Percentiles rank a stretch among this genome's conserved stretches.
Conservation (phyloP, 1,140 invertebrate genomes). For the Parasteatoda tepidariorum region DNA sequence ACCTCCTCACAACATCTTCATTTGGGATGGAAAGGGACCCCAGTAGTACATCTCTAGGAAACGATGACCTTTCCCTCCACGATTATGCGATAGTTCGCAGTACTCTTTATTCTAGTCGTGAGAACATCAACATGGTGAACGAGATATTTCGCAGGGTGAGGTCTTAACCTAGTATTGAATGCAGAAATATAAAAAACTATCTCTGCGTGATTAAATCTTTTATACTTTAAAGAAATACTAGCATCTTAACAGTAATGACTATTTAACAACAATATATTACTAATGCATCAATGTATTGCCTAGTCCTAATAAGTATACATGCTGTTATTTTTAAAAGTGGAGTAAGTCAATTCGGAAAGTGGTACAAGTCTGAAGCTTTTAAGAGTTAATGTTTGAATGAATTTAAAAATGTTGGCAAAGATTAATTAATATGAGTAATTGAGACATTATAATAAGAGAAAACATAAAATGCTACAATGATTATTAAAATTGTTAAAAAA, state of each 20-base stretch:
- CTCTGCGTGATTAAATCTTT: background rate
- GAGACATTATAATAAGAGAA: no score
- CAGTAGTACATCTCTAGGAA: slow-evolving; percentile 47
- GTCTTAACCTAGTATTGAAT: background rate
- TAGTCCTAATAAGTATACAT: background rate
- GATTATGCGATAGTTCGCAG: slow-evolving; percentile 77
- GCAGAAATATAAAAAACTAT: background rate
- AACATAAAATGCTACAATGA: no score
- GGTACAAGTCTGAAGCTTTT: no score
- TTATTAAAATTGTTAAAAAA: no score
- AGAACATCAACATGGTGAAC: slow-evolving; percentile 95
- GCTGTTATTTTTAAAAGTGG: background rate
- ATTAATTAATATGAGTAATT: no score
- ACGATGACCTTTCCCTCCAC: slow-evolving; percentile 33
- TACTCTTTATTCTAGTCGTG: slow-evolving; percentile 87
- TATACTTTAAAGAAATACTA: background rate
- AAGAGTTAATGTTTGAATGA: no score
- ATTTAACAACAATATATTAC: background rate
- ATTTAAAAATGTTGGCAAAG: no score
- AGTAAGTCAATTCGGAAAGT: background rate
- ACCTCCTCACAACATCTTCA: slow-evolving; percentile 23
- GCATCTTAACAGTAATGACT: background rate
- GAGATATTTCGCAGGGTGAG: slow-evolving; percentile 86
- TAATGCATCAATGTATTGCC: background rate
- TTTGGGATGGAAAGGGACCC: slow-evolving; percentile 37